Evolutionary conservation across 2,113 vertebrate genomes (phyloP), one percentile per base, ranked within the genome.

Genomic region (Megaceryle torquata): DNA sequence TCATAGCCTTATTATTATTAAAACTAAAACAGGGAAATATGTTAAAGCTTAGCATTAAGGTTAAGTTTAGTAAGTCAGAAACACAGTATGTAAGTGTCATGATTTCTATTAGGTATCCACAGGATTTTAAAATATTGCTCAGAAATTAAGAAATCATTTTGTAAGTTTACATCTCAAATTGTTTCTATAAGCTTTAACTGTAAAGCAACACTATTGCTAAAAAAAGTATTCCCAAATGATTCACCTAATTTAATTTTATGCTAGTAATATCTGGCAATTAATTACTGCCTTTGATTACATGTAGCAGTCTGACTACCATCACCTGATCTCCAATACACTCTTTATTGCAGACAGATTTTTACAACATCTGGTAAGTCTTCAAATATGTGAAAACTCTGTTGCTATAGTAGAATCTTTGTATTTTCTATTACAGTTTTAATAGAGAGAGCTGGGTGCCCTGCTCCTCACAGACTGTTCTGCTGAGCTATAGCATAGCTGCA

Each of bases 231-330:
- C 43, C 60, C 31, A 6, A 78, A 12, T 67, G 16, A 85, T 79
- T 54, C 78, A 29, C 19, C 22, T 79, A 80, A 87, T 82, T 82
- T 76, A 64, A 79, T 89, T 87, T 88, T 50, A 79, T 16, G 70
- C 59, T 59, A 59, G 11, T 53, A 35, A 28, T 77, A 79, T 77
- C 50, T 65, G 14, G 54, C 41, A 91, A 76, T 80, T 88, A 89
- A 88, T 91, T 82, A 72, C 74, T 72, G 57, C 12, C 65, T 92
- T 39, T 50, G 15, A 80, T 29, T 28, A 50, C 8, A 33, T 54
- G 12, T 64, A 91, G 83, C 28, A 80, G 63, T 10, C 48, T 82
- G 67, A 89, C 39, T 50, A 71, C 59, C 57, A 78, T 44, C 67
- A 68, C 37, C 21, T 46, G 65, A 89, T 76, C n/a, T 85, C 25